Conservation (phyloP, 2,797 vertebrate genomes). For the Lutjanus argentimaculatus region DNA sequence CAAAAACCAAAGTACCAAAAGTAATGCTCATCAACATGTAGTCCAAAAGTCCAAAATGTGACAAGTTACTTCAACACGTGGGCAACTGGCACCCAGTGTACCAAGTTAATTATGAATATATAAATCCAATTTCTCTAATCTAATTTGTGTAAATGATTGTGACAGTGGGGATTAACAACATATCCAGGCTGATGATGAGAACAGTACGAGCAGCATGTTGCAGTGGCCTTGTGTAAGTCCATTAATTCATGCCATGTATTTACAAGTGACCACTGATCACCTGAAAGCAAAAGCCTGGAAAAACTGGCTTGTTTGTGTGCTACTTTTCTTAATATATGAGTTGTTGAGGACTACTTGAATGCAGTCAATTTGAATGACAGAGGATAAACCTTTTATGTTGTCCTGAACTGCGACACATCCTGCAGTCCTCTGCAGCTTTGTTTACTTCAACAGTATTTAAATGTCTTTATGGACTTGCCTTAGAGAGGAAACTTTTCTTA, state of each 20-base stretch:
- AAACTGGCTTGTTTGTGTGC: neutral
- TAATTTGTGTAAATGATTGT: slow-evolving; percentile 1
- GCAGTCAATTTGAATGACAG: neutral
- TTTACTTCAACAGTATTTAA: slow-evolving; percentile 1
- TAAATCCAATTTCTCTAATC: neutral
- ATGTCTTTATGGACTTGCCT: slow-evolving; percentile 4
- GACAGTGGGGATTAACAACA: slow-evolving; percentile 1
- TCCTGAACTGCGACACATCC: slow-evolving; percentile 1
- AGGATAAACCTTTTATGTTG: neutral
- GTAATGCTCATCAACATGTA: neutral
- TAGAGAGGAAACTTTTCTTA: slow-evolving; percentile 19
- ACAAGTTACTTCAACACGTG: neutral
- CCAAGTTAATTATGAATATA: neutral
- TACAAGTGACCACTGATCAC: slow-evolving; percentile 1
- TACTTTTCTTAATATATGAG: neutral
- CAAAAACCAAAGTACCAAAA: neutral
- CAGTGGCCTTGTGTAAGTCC: neutral
- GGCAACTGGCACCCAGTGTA: neutral
- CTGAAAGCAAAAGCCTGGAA: neutral
- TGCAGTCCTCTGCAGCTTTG: slow-evolving; percentile 45
- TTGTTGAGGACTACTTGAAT: neutral
- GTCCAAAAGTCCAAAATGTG: neutral
- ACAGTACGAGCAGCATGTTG: neutral
- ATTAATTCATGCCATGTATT: neutral
- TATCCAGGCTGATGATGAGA: neutral